Evolutionary conservation across 2,888 invertebrate genomes (phyloP).

Genomic region (Serrognathus titanus): DNA sequence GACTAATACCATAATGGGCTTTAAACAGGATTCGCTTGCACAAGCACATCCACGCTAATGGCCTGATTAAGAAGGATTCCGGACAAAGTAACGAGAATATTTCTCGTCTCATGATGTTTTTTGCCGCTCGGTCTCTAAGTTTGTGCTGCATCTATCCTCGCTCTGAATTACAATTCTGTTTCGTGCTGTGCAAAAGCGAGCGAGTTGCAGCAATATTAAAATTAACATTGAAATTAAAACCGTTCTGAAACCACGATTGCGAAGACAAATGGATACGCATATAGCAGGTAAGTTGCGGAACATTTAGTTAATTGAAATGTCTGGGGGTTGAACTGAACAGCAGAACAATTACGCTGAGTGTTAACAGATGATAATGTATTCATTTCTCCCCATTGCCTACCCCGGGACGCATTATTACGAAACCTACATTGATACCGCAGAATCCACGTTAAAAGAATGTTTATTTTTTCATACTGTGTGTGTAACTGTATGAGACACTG

Average conservation of each 20-base stretch:
- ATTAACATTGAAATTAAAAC: constrained; percentile 45
- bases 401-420: constrained; percentile 21
- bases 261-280: constrained; percentile 41
- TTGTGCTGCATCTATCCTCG: background rate
- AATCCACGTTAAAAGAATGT: background rate
- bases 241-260: constrained; percentile 18
- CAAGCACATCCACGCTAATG: constrained; percentile 48
- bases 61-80: constrained; percentile 51
- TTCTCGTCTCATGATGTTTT: constrained; percentile 20
- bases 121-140: background rate
- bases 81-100: constrained; percentile 38
- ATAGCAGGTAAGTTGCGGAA: constrained; percentile 47
- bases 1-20: constrained; percentile 50
- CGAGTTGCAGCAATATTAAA: constrained; percentile 1
- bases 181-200: background rate
- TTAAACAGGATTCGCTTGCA: constrained; percentile 43
- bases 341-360: constrained; percentile 51
- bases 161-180: background rate
- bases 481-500: no score
- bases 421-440: constrained; percentile 14
- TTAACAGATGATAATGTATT: constrained; percentile 53
- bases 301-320: constrained; percentile 54
- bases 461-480: background rate
- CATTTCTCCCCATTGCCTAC: constrained; percentile 39
- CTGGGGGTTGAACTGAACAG: constrained; percentile 40